phyloP scores from a whole-genome alignment of 1,140 invertebrate species.

The Acyrthosiphon pisum region DNA sequence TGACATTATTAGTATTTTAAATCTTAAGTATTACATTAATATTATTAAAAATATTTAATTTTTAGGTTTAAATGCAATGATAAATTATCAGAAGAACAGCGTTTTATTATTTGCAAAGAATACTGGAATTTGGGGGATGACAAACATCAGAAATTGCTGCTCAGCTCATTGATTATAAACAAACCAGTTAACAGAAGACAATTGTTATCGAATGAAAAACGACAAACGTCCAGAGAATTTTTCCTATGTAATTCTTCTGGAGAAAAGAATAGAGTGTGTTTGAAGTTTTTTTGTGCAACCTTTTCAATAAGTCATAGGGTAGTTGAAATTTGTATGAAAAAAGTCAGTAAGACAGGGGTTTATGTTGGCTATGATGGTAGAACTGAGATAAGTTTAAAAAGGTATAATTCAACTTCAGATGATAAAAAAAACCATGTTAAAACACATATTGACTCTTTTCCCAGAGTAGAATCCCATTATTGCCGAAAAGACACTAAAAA shows the following conservation, averaged over 20 bases:
- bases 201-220: not conserved
- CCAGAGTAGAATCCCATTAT: constrained; percentile 38
- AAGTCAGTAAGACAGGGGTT: constrained; percentile 6
- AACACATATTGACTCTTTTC: constrained; percentile 54
- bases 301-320: constrained; percentile 47
- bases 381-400: constrained; percentile 31
- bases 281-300: constrained; percentile 35
- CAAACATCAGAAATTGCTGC: constrained; percentile 24
- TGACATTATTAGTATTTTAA: not conserved
- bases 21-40: not conserved
- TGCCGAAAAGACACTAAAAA: constrained; percentile 36
- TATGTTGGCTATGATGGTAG: constrained; percentile 28
- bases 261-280: constrained; percentile 24
- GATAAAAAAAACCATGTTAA: constrained; percentile 3
- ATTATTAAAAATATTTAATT: not conserved
- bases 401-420: constrained; percentile 2
- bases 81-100: constrained; percentile 31
- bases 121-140: constrained; percentile 4
- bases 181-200: constrained; percentile 21
- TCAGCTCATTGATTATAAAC: constrained; percentile 32
- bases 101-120: constrained; percentile 16
- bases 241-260: constrained; percentile 28
- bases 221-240: constrained; percentile 24
- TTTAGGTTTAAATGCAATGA: constrained; percentile 34
- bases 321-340: constrained; percentile 26